phyloP scores from a whole-genome alignment of 2,888 invertebrate species.

The Ormyrus thymus region DNA sequence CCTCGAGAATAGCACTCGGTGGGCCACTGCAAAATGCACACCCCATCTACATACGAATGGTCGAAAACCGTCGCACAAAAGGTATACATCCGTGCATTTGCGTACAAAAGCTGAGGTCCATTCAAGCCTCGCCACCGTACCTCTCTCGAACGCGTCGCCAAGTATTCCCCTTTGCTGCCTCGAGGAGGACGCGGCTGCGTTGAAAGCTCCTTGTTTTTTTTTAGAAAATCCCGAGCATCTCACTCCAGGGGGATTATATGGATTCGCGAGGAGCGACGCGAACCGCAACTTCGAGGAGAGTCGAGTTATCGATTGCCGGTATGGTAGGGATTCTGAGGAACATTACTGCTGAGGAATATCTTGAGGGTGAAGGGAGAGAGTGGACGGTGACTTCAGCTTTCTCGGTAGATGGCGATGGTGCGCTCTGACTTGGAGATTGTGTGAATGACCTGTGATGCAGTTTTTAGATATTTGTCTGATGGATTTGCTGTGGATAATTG shows the following conservation, averaged over 20 bases:
- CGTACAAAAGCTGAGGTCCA: background rate
- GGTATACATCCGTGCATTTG: background rate
- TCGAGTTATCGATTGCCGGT: constrained; percentile 30
- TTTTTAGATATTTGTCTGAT: too few species aligned
- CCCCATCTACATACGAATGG: background rate
- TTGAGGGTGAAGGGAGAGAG: too few species aligned
- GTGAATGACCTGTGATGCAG: background rate
- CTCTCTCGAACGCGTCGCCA: background rate
- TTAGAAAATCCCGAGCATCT: too few species aligned
- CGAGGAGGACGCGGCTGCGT: too few species aligned
- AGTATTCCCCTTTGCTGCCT: background rate
- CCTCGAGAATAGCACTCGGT: too few species aligned
- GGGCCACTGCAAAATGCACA: too few species aligned
- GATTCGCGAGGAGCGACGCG: background rate
- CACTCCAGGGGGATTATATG: background rate
- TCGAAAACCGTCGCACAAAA: background rate
- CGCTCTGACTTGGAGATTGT: background rate
- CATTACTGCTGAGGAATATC: background rate
- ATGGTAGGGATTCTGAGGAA: constrained; percentile 16
- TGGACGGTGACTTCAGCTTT: background rate
- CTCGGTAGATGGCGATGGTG: background rate
- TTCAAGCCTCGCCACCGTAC: constrained; percentile 6
- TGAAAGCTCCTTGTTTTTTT: too few species aligned
- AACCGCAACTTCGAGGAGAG: background rate
- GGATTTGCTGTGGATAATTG: too few species aligned